Evolutionary conservation across 1,140 invertebrate genomes (phyloP).

Genomic region (Papilio dardanus): DNA sequence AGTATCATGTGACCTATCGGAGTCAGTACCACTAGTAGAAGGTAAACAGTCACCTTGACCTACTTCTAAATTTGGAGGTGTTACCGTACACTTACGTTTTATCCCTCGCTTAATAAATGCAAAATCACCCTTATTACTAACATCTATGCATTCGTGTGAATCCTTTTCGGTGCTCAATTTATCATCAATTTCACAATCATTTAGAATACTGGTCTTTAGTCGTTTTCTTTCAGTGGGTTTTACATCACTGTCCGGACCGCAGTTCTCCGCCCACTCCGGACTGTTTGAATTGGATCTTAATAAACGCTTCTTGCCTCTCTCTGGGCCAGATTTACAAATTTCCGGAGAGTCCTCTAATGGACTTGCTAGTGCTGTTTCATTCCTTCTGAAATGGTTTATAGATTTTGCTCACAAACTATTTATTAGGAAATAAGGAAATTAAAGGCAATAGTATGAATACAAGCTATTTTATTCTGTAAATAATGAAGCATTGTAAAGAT

Average conservation of each 20-base stretch:
- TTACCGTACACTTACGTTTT: slow-evolving; percentile 61
- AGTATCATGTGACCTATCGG: slow-evolving; percentile 64
- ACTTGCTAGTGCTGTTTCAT: slow-evolving; percentile 53
- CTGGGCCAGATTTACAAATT: slow-evolving; percentile 47
- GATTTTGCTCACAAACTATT: slow-evolving; percentile 31
- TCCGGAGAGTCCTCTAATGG: slow-evolving; percentile 63
- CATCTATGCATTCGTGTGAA: slow-evolving; percentile 46
- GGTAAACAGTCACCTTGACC: slow-evolving; percentile 78
- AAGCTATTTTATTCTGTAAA: neutral
- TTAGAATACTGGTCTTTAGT: slow-evolving; percentile 38
- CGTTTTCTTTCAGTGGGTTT: slow-evolving; percentile 50
- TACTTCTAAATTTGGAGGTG: slow-evolving; percentile 67
- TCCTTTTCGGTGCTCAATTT: slow-evolving; percentile 43
- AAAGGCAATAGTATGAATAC: neutral
- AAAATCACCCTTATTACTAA: slow-evolving; percentile 68
- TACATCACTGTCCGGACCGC: slow-evolving; percentile 53
- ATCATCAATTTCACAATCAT: slow-evolving; percentile 38
- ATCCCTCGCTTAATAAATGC: slow-evolving; percentile 42
- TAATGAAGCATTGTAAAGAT: slow-evolving; percentile 1
- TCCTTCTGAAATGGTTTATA: slow-evolving; percentile 58
- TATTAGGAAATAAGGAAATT: slow-evolving; percentile 24
- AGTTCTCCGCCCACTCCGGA: slow-evolving; percentile 71
- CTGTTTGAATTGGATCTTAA: slow-evolving; percentile 58
- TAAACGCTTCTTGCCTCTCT: slow-evolving; percentile 59
- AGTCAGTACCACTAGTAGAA: slow-evolving; percentile 72